A percentile compares a stretch with the other conserved stretches of the same genome.
Conservation (phyloP, 2,113 vertebrate species). For the Amphilophus citrinellus region DNA sequence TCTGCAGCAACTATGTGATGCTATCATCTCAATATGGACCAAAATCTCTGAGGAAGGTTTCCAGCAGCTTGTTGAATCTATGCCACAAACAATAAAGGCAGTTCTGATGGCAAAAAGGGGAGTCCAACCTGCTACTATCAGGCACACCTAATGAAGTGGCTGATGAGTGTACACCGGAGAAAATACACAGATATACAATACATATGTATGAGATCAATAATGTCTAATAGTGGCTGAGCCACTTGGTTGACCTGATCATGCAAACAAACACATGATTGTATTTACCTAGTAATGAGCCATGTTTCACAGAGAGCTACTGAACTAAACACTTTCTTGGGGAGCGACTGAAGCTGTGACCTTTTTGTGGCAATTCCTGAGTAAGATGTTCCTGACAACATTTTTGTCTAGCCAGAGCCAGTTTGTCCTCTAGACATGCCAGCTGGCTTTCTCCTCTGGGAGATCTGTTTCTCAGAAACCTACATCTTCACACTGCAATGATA, state of each 20-base stretch:
- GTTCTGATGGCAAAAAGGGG: not conserved
- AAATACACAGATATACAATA: not conserved
- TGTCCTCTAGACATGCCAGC: not conserved
- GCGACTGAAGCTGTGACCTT: not conserved
- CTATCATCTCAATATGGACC: not conserved
- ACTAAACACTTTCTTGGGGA: not conserved
- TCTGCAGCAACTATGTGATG: not conserved
- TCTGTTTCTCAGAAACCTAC: slow-evolving; percentile 26
- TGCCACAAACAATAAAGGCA: not conserved
- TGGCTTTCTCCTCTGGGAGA: slow-evolving; percentile 1
- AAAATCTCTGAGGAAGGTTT: not conserved
- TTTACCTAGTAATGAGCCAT: not conserved
- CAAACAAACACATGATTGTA: not conserved
- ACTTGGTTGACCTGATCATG: not conserved
- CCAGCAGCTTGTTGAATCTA: not conserved
- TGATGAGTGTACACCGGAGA: too few species aligned
- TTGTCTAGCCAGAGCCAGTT: not conserved
- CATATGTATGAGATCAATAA: not conserved
- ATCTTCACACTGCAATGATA: slow-evolving; percentile 18
- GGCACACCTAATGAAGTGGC: too few species aligned
- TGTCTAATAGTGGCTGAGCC: not conserved
- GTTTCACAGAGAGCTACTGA: not conserved
- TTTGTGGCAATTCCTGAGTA: not conserved
- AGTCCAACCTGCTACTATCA: not conserved
- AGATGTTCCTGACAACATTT: not conserved